phyloP scores from a whole-genome alignment of 2,888 invertebrate species.

The Aporophyla nigra region DNA sequence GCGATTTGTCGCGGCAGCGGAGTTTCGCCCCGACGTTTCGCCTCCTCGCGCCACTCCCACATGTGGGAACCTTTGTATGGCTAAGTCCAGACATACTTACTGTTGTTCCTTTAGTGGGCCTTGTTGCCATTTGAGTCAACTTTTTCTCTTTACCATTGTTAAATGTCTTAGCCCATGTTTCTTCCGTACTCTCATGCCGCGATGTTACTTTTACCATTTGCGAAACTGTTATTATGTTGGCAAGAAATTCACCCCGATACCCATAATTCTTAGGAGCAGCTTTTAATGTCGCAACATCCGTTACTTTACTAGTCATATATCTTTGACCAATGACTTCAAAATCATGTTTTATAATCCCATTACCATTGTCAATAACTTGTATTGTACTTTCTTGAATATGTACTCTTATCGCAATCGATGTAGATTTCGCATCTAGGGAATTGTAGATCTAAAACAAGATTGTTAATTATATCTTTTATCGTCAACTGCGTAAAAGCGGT shows the following conservation, averaged over 20 bases:
- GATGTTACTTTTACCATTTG: slow-evolving; percentile 91
- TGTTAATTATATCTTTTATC: slow-evolving; percentile 18
- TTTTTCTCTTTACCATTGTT: slow-evolving; percentile 84
- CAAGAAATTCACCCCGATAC: slow-evolving; percentile 93
- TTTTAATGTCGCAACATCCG: slow-evolving; percentile 88
- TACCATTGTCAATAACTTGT: slow-evolving; percentile 95
- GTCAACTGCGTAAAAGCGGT: slow-evolving; percentile 23
- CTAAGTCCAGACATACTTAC: slow-evolving; percentile 74
- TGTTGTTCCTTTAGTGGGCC: slow-evolving; percentile 94
- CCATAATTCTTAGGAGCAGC: slow-evolving; percentile 91
- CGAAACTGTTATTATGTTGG: slow-evolving; percentile 91
- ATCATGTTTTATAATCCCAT: slow-evolving; percentile 91
- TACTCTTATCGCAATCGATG: slow-evolving; percentile 93
- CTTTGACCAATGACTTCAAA: slow-evolving; percentile 91
- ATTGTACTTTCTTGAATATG: slow-evolving; percentile 91
- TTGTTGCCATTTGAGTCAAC: slow-evolving; percentile 75
- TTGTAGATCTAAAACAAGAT: slow-evolving; percentile 91
- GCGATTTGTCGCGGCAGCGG: too few relatives aligned
- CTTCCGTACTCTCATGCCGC: slow-evolving; percentile 79
- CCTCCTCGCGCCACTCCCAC: too few relatives aligned
- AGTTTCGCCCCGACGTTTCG: too few relatives aligned
- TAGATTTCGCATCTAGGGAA: slow-evolving; percentile 93
- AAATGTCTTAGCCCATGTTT: slow-evolving; percentile 92
- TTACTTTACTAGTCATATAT: slow-evolving; percentile 92
- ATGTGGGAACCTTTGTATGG: background rate